These are phyloP conservation scores for Drosophila mercatorum DNA, from an alignment of 2,888 invertebrate genomes.

Conservation along the genomic window DNA sequence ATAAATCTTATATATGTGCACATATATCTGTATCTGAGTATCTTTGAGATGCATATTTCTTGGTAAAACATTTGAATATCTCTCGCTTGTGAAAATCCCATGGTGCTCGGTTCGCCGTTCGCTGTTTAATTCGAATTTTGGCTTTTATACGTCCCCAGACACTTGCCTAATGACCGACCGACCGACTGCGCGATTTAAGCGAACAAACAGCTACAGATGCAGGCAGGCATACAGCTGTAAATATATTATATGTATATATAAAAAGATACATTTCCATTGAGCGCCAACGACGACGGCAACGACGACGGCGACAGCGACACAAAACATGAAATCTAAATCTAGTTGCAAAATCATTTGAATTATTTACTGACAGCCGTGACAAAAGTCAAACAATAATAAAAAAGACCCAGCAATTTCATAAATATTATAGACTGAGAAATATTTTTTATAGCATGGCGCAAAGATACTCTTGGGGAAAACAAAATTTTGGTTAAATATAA, in stretches of 20 bases:
- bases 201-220: constrained; percentile 12
- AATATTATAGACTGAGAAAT: neutral
- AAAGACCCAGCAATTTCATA: constrained; percentile 34
- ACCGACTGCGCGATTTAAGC: constrained; percentile 34
- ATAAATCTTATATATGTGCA: neutral
- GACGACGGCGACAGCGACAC: constrained; percentile 10
- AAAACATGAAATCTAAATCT: constrained; percentile 68
- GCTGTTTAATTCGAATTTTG: constrained; percentile 22
- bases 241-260: neutral
- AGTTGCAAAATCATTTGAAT: constrained; percentile 69
- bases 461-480: constrained; percentile 22
- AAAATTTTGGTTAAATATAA: neutral
- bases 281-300: constrained; percentile 13
- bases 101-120: constrained; percentile 3
- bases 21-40: constrained; percentile 10
- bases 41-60: constrained; percentile 36
- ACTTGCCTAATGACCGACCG: constrained; percentile 49
- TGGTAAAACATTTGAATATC: constrained; percentile 22
- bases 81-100: constrained; percentile 34
- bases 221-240: neutral
- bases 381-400: constrained; percentile 44
- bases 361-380: constrained; percentile 66
- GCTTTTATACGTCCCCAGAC: constrained; percentile 55
- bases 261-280: constrained; percentile 57
- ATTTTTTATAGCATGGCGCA: neutral